Evolutionary conservation across 2,888 invertebrate species (phyloP).

Genomic region (Epinotia ramella): DNA sequence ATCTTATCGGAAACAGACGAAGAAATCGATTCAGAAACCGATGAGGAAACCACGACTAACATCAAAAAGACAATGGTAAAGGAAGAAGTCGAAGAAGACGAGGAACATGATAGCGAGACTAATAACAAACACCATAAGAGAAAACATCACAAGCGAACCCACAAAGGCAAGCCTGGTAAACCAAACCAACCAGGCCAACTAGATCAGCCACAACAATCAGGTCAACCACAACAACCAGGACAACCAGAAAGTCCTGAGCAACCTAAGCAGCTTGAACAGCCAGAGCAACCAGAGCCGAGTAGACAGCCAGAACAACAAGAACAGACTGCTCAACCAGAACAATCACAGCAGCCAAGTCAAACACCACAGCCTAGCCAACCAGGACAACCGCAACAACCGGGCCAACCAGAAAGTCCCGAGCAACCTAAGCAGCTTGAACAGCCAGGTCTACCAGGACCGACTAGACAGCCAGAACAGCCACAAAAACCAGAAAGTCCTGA

Average conservation of each 20-base stretch:
- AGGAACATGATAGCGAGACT: too few relatives aligned
- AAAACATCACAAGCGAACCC: too few relatives aligned
- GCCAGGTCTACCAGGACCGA: not conserved
- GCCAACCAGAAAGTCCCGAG: not conserved
- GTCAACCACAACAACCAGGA: not conserved
- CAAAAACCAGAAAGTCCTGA: not conserved
- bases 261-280: too few relatives aligned
- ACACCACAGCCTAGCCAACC: slow-evolving; percentile 15
- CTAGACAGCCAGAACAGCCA: not conserved
- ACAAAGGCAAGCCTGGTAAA: too few relatives aligned
- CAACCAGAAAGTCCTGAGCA: not conserved
- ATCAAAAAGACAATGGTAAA: too few relatives aligned
- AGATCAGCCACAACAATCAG: not conserved
- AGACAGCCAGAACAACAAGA: not conserved
- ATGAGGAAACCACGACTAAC: too few relatives aligned
- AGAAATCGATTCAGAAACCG: too few relatives aligned
- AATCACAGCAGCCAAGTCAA: slow-evolving; percentile 29
- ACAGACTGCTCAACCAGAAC: not conserved
- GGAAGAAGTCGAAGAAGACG: too few relatives aligned
- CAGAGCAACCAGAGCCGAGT: not conserved
- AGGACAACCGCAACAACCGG: not conserved
- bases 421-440: not conserved
- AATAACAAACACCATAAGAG: not conserved
- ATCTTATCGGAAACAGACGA: too few relatives aligned
- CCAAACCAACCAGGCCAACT: too few relatives aligned